phyloP scores from a whole-genome alignment of 1,140 invertebrate genomes.

The Drosophila triauraria region DNA sequence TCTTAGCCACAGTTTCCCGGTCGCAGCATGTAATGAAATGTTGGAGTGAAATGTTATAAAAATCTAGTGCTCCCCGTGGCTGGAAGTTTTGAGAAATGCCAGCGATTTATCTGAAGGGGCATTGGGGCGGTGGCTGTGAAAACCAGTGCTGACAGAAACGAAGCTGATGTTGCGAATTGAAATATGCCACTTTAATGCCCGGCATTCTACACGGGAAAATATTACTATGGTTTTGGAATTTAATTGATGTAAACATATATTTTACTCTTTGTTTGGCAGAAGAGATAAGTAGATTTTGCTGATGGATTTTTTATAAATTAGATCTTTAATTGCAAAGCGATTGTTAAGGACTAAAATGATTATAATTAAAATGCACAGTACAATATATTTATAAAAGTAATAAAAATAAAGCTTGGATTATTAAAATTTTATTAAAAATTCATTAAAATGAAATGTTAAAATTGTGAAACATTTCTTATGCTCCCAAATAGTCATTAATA shows the following conservation, averaged over 20 bases:
- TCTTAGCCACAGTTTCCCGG: background rate
- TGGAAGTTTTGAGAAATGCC: conserved; percentile 47
- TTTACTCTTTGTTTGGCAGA: background rate
- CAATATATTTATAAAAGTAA: too few relatives aligned
- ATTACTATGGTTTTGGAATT: background rate
- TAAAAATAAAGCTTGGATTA: too few relatives aligned
- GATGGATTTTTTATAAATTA: too few relatives aligned
- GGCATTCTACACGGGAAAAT: background rate
- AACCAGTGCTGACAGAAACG: conserved; percentile 52
- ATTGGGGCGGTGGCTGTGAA: background rate
- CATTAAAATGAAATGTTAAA: too few relatives aligned
- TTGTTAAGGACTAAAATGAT: background rate
- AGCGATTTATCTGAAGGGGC: conserved; percentile 39
- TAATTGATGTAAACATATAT: background rate
- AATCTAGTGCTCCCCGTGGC: conserved; percentile 47
- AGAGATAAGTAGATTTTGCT: background rate
- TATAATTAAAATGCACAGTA: background rate
- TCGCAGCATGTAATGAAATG: conserved; percentile 42
- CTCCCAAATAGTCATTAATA: too few relatives aligned
- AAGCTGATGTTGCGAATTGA: conserved; percentile 47
- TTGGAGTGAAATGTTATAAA: conserved; percentile 46
- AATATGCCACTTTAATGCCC: conserved; percentile 42
- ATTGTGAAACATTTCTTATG: too few relatives aligned
- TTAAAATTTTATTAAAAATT: too few relatives aligned
- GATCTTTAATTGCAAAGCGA: too few relatives aligned